Evolutionary conservation across 2,113 vertebrate genomes (phyloP).

Genomic region (Gobius niger): DNA sequence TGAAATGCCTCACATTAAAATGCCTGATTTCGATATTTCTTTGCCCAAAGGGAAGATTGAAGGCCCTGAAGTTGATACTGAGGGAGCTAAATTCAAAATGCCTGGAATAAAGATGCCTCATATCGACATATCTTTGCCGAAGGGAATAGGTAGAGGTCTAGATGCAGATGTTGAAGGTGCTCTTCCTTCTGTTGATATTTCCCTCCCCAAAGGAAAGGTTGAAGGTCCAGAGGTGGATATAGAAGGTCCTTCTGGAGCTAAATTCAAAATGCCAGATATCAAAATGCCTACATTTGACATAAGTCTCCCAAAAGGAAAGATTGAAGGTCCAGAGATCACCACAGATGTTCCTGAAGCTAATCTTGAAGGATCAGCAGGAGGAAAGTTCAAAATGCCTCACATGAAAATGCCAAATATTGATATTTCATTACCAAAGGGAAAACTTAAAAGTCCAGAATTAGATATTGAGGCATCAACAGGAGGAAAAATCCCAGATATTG

Average conservation of each 20-base stretch:
- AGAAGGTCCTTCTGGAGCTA: slow-evolving; percentile 30
- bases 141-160: slow-evolving; percentile 34
- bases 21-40: slow-evolving; percentile 60
- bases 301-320: slow-evolving; percentile 49
- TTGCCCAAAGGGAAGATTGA: slow-evolving; percentile 44
- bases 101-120: slow-evolving; percentile 55
- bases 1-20: slow-evolving; percentile 60
- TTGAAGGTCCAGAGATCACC: neutral
- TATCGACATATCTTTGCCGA: slow-evolving; percentile 30
- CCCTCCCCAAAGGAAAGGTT: slow-evolving; percentile 33
- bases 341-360: neutral
- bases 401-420: slow-evolving; percentile 45
- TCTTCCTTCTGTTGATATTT: slow-evolving; percentile 46
- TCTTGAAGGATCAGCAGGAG: neutral
- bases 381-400: slow-evolving; percentile 55
- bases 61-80: slow-evolving; percentile 32
- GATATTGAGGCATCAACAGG: slow-evolving; percentile 27
- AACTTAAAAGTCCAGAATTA: slow-evolving; percentile 21
- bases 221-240: slow-evolving; percentile 39
- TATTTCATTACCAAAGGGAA: slow-evolving; percentile 49
- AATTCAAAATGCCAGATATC: slow-evolving; percentile 38
- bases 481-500: slow-evolving; percentile 29
- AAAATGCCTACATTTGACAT: slow-evolving; percentile 51
- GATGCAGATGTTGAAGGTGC: neutral
- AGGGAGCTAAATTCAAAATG: slow-evolving; percentile 39